Conservation (phyloP, 64 coral and sea anemone genomes). For the Pocillopora damicornis region DNA sequence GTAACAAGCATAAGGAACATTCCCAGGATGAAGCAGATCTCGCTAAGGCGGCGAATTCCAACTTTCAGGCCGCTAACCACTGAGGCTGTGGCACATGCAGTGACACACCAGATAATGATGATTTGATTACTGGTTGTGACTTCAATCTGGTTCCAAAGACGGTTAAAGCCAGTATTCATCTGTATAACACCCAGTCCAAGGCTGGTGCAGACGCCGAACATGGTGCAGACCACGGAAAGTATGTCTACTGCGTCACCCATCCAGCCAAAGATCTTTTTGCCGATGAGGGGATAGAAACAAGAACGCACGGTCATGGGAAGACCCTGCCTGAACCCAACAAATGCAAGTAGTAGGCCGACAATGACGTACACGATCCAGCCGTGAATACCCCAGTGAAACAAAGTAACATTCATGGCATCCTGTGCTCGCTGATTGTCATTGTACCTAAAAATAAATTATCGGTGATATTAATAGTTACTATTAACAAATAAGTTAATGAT, state of each 20-base stretch:
- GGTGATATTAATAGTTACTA: too few relatives aligned
- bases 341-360: constrained; percentile 58
- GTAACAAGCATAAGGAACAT: constrained; percentile 48
- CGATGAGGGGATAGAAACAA: constrained; percentile 69
- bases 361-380: constrained; percentile 67
- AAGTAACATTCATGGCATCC: constrained; percentile 70
- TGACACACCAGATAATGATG: constrained; percentile 63
- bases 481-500: too few relatives aligned
- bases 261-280: constrained; percentile 53
- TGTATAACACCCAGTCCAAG: constrained; percentile 56
- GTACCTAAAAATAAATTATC: constrained; percentile 24
- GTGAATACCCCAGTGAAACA: constrained; percentile 78
- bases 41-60: constrained; percentile 58
- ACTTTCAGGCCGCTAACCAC: constrained; percentile 54
- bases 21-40: constrained; percentile 50
- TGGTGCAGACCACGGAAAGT: constrained; percentile 55
- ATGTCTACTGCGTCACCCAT: constrained; percentile 72
- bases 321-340: constrained; percentile 36
- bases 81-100: constrained; percentile 32
- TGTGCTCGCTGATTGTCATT: constrained; percentile 67
- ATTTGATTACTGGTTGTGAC: constrained; percentile 10
- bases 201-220: constrained; percentile 80
- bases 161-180: constrained; percentile 56
- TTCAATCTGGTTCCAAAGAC: constrained; percentile 28
- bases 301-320: constrained; percentile 74